These are phyloP conservation scores for Tursiops truncatus DNA, from an alignment of 2,113 vertebrate genomes.

Conservation along the genomic window DNA sequence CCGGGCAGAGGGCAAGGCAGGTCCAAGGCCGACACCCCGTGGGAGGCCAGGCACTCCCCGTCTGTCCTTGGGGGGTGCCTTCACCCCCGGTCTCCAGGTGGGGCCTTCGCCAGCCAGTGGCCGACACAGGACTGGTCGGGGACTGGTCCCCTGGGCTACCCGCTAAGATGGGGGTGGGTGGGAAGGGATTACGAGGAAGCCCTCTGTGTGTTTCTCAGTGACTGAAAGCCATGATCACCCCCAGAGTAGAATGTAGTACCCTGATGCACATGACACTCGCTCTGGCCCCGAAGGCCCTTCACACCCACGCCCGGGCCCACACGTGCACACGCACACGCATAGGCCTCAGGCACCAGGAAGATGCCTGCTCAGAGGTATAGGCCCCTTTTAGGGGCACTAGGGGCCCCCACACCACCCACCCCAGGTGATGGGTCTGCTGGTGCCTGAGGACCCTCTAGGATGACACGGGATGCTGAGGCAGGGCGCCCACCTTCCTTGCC, in stretches of 20 bases:
- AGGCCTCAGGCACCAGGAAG: background rate
- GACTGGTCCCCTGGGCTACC: background rate
- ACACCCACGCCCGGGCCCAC: fast-evolving
- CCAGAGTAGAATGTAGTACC: background rate
- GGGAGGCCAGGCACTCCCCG: background rate
- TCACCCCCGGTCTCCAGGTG: background rate
- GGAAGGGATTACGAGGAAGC: background rate
- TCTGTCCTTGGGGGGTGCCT: background rate
- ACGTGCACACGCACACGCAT: background rate
- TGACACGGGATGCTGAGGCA: background rate
- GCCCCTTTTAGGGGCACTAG: background rate
- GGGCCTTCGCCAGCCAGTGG: background rate
- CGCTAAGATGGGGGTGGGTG: background rate
- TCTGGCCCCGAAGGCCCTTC: background rate
- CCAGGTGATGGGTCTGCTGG: background rate
- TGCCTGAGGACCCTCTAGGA: background rate
- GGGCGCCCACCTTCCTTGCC: background rate
- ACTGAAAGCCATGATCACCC: background rate
- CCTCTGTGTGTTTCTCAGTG: background rate
- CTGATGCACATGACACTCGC: background rate
- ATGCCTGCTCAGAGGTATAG: background rate
- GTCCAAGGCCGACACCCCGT: background rate
- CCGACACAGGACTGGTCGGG: background rate
- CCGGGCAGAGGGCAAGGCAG: background rate
- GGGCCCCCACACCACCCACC: background rate